Percentiles rank a stretch among this genome's conserved stretches.
Evolutionary conservation across 2,888 invertebrate genomes (phyloP).

Genomic region (Xanthorhoe designata): DNA sequence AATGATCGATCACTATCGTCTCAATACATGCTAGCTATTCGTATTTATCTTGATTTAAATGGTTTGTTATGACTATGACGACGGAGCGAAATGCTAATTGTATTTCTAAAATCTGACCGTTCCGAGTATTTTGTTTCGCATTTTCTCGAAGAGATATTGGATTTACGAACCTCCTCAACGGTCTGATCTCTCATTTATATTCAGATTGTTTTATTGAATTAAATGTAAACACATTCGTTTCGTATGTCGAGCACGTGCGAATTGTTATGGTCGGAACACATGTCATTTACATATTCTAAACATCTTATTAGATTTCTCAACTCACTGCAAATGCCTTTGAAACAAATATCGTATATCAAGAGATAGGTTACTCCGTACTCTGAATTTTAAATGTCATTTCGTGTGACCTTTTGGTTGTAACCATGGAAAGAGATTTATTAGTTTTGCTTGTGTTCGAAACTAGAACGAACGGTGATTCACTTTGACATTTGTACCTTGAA

Average conservation of each 20-base stretch:
- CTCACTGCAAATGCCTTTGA: slow-evolving; percentile 32
- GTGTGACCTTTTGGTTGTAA: slow-evolving; percentile 10
- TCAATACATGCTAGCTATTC: slow-evolving; percentile 3
- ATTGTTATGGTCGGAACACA: slow-evolving; percentile 42
- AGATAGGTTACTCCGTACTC: slow-evolving; percentile 7
- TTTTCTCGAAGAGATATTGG: slow-evolving; percentile 16
- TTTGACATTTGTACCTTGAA: slow-evolving; percentile 50
- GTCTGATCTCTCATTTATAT: slow-evolving; percentile 26
- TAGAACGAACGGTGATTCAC: slow-evolving; percentile 26
- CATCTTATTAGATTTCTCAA: slow-evolving; percentile 27
- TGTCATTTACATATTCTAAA: slow-evolving; percentile 48
- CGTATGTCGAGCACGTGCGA: slow-evolving; percentile 48
- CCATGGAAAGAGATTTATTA: slow-evolving; percentile 2
- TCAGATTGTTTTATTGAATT: slow-evolving; percentile 30
- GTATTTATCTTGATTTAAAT: slow-evolving; percentile 5
- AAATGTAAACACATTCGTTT: slow-evolving; percentile 28
- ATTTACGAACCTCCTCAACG: slow-evolving; percentile 16
- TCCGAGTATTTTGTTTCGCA: not conserved
- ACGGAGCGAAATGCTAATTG: slow-evolving; percentile 1
- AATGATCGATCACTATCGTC: slow-evolving; percentile 26
- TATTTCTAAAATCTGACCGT: not conserved
- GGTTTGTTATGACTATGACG: slow-evolving; percentile 4
- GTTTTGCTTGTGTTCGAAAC: slow-evolving; percentile 3
- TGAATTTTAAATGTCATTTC: slow-evolving; percentile 14
- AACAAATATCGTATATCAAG: slow-evolving; percentile 20